A percentile compares a stretch with the other conserved stretches of the same genome.
Conservation (phyloP, 2,113 vertebrate species). For the Leptosomus discolor region DNA sequence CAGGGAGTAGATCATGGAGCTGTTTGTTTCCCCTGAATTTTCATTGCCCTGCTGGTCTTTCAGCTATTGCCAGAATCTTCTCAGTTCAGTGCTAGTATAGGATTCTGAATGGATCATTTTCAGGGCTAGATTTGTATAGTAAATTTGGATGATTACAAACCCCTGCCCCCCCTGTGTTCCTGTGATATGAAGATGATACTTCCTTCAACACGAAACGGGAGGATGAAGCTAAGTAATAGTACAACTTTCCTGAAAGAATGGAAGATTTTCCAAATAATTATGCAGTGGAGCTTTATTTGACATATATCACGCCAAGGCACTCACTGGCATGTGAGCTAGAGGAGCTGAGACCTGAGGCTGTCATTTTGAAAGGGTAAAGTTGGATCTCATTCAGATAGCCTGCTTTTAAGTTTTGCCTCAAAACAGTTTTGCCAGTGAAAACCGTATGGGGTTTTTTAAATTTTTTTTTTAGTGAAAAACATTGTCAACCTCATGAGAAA, state of each 20-base stretch:
- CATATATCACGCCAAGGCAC: not conserved
- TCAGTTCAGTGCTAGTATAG: not conserved
- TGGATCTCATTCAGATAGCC: not conserved
- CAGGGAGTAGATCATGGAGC: not conserved
- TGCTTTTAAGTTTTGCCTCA: not conserved
- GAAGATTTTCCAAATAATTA: not conserved
- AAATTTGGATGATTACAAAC: not conserved
- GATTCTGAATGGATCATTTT: not conserved
- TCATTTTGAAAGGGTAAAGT: not conserved
- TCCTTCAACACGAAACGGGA: not conserved
- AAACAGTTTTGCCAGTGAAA: not conserved
- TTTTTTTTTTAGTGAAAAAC: not conserved
- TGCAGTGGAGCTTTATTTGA: not conserved
- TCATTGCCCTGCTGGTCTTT: not conserved
- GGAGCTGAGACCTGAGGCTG: not conserved
- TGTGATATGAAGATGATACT: not conserved
- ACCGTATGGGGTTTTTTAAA: not conserved
- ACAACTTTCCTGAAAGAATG: not conserved
- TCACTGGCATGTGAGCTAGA: not conserved
- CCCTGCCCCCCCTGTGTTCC: rapidly evolving
- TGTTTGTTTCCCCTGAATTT: not conserved
- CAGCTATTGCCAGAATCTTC: not conserved
- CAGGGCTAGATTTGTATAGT: not conserved
- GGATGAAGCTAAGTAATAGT: not conserved
- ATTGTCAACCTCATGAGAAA: not conserved